phyloP scores from a whole-genome alignment of 37 sponge, comb jelly and placozoan genomes.

The Crambe crambe region DNA sequence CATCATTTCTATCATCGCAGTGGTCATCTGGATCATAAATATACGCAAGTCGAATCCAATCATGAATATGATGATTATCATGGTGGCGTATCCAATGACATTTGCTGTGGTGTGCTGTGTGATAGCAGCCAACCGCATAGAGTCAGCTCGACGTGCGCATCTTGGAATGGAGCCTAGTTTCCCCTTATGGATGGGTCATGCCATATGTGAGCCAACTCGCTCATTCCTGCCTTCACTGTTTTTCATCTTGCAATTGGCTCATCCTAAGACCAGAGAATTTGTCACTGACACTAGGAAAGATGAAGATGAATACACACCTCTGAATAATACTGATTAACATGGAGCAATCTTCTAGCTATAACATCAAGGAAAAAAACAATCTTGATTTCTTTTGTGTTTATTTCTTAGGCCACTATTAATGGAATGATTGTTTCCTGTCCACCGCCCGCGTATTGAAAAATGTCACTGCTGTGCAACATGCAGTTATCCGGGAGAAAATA shows the following conservation, averaged over 20 bases:
- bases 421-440: too few relatives aligned
- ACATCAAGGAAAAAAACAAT: too few relatives aligned
- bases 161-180: background rate
- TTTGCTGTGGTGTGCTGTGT: background rate
- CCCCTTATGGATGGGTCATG: constrained; percentile 13
- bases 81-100: constrained; percentile 1
- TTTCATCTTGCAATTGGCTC: background rate
- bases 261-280: background rate
- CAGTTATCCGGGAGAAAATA: too few relatives aligned
- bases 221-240: background rate
- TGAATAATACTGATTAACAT: too few relatives aligned
- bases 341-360: too few relatives aligned
- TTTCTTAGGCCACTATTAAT: too few relatives aligned
- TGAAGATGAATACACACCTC: too few relatives aligned
- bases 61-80: background rate
- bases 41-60: background rate
- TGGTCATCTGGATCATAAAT: background rate
- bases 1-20: background rate
- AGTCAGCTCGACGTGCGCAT: background rate
- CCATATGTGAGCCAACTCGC: constrained; percentile 1
- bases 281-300: background rate
- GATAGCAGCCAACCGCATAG: background rate
- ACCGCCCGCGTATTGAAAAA: too few relatives aligned
- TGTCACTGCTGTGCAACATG: too few relatives aligned
- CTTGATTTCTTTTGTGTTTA: too few relatives aligned